Percentiles rank a stretch among this genome's conserved stretches.
These are phyloP conservation scores for Prochilodus magdalenae DNA, from an alignment of 2,113 vertebrate genomes.

Conservation along the genomic window DNA sequence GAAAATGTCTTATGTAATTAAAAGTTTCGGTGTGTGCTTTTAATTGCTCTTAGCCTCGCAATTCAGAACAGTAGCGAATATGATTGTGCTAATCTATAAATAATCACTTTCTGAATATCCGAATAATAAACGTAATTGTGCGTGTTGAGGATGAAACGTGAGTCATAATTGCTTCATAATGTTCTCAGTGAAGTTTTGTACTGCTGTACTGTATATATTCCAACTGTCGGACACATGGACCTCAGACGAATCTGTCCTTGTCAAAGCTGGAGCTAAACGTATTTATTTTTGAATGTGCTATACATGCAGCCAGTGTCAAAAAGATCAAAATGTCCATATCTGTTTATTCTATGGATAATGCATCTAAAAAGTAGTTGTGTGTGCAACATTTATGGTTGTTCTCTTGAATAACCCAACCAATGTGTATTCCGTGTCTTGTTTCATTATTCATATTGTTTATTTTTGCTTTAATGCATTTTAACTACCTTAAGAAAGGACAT, in stretches of 20 bases:
- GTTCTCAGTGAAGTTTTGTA: neutral
- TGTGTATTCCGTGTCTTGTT: neutral
- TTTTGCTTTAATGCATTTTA: conserved; percentile 1
- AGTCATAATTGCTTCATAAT: neutral
- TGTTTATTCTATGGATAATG: no score
- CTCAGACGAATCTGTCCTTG: neutral
- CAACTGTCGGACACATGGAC: neutral
- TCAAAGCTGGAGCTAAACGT: neutral
- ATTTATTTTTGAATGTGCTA: neutral
- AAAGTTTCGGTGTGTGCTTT: neutral
- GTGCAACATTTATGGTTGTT: neutral
- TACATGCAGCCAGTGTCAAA: neutral
- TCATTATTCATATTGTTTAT: conserved; percentile 2
- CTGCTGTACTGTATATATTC: neutral
- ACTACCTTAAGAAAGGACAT: no score
- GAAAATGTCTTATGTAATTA: conserved; percentile 23
- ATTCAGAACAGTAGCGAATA: neutral
- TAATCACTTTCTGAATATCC: neutral
- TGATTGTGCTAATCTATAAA: neutral
- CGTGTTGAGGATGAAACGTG: neutral
- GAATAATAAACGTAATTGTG: neutral
- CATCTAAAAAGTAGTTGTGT: neutral
- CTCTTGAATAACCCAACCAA: neutral
- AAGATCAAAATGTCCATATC: neutral
- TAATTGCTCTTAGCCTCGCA: neutral